A percentile compares a stretch with the other conserved stretches of the same genome.
phyloP scores from a whole-genome alignment of 2,888 invertebrate genomes.

The Drosophila dives region DNA sequence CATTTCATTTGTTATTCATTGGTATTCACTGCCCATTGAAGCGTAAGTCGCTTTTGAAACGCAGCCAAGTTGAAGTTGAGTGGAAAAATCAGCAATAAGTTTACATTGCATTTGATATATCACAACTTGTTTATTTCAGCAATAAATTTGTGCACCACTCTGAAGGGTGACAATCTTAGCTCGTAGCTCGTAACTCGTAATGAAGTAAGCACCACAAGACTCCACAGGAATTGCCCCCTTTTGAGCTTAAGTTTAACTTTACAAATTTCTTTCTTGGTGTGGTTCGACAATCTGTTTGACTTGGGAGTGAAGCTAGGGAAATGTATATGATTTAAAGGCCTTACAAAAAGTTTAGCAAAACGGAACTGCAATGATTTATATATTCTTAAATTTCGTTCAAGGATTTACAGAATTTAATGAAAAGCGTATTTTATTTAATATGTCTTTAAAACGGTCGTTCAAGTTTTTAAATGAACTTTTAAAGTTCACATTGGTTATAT shows the following conservation, averaged over 20 bases:
- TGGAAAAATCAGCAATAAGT: slow-evolving; percentile 50
- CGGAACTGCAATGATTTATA: not conserved
- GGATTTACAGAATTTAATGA: not conserved
- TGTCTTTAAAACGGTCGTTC: not conserved
- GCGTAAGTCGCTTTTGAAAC: slow-evolving; percentile 47
- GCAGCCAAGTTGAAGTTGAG: slow-evolving; percentile 54
- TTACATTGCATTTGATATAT: slow-evolving; percentile 50
- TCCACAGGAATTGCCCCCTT: not conserved
- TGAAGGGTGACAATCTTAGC: slow-evolving; percentile 12
- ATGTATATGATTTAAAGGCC: not conserved
- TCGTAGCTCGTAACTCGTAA: not conserved
- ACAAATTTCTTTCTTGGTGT: not conserved
- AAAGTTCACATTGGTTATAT: not conserved
- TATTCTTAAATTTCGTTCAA: not conserved
- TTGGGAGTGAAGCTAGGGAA: slow-evolving; percentile 3
- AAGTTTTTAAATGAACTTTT: not conserved
- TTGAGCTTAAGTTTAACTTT: not conserved
- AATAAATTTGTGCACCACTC: slow-evolving; percentile 52
- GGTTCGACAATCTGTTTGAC: slow-evolving; percentile 18
- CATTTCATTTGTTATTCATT: not conserved
- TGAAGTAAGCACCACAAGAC: slow-evolving; percentile 12
- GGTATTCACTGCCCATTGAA: slow-evolving; percentile 28
- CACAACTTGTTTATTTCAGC: slow-evolving; percentile 62
- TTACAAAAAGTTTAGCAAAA: not conserved
- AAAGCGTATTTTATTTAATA: too few relatives aligned